Evolutionary conservation across 2,113 vertebrate species (phyloP).

Genomic region (Nesoenas mayeri): DNA sequence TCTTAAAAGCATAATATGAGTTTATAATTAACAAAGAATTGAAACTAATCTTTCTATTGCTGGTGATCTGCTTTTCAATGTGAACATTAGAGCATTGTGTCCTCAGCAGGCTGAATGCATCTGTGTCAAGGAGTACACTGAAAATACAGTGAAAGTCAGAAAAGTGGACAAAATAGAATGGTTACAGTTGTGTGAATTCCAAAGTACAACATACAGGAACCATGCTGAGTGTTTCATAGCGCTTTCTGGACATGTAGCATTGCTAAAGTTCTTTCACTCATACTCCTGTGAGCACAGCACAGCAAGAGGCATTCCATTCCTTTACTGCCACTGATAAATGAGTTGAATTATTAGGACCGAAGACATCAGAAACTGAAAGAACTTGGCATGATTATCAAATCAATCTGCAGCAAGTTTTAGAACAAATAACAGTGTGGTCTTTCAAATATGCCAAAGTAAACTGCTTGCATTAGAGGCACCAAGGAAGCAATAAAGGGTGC

Average conservation of each 20-base stretch:
- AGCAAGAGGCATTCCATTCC: conserved; percentile 25
- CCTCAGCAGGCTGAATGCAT: not conserved
- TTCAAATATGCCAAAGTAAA: conserved; percentile 37
- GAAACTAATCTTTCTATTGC: not conserved
- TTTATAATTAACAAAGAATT: not conserved
- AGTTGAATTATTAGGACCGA: conserved; percentile 31
- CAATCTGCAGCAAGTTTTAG: conserved; percentile 35
- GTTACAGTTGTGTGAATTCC: not conserved
- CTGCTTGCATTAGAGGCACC: not conserved
- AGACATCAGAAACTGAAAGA: conserved; percentile 4
- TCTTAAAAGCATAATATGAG: not conserved
- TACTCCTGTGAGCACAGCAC: not conserved
- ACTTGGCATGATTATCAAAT: conserved; percentile 14
- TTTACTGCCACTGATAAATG: not conserved
- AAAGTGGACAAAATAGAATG: not conserved
- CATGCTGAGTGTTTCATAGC: not conserved
- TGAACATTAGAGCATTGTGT: not conserved
- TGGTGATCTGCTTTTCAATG: not conserved
- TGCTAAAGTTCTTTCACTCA: not conserved
- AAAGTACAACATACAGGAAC: not conserved
- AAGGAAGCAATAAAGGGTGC: not conserved
- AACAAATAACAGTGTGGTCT: conserved; percentile 6
- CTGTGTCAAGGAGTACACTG: not conserved
- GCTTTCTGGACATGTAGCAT: not conserved
- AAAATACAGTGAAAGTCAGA: not conserved